phyloP scores from a whole-genome alignment of 2,888 invertebrate species.

The Watsonalla cultraria region DNA sequence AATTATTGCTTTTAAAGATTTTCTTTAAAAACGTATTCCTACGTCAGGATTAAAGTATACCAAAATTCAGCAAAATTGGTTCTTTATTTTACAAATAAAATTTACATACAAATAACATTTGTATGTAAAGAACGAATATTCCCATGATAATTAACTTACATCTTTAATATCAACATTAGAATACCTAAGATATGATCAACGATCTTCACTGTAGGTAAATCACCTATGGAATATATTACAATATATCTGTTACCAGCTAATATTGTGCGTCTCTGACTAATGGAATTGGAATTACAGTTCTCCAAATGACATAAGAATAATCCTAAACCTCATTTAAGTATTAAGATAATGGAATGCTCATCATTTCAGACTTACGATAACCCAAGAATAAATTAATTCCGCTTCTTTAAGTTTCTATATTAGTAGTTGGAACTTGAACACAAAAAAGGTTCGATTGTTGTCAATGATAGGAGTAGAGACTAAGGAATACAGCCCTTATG shows the following conservation, averaged over 20 bases:
- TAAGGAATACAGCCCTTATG: background rate
- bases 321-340: conserved; percentile 33
- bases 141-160: too few species aligned
- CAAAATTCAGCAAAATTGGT: too few species aligned
- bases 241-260: conserved; percentile 4
- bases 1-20: too few species aligned
- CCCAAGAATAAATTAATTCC: conserved; percentile 6
- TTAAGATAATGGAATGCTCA: conserved; percentile 37
- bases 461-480: background rate
- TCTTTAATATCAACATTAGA: too few species aligned
- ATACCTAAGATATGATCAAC: too few species aligned
- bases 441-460: background rate
- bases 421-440: background rate
- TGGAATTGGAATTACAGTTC: conserved; percentile 28
- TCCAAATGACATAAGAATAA: conserved; percentile 30
- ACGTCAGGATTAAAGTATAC: too few species aligned
- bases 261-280: conserved; percentile 13
- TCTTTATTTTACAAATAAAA: too few species aligned
- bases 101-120: too few species aligned
- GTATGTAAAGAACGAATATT: too few species aligned
- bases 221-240: background rate
- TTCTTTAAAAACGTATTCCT: too few species aligned
- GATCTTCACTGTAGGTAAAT: too few species aligned
- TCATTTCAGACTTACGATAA: conserved; percentile 4
- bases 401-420: conserved; percentile 7